Evolutionary conservation across 2,888 invertebrate genomes (phyloP).

Genomic region (Aquatica leii): DNA sequence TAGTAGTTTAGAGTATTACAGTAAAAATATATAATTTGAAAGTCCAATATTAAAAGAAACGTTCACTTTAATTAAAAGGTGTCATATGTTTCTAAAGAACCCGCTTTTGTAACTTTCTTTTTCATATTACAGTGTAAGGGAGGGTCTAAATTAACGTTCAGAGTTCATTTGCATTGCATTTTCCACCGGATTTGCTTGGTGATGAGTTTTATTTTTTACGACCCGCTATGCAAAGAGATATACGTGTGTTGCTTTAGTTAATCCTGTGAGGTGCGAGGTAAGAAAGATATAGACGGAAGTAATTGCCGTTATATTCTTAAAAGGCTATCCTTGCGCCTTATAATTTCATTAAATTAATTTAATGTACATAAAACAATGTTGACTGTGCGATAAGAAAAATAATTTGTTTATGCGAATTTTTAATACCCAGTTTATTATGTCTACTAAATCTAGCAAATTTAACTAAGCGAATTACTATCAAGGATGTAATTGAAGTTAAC

Average conservation of each 20-base stretch:
- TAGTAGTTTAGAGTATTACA: too few relatives aligned
- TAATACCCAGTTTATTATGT: not conserved
- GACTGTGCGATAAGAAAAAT: constrained; percentile 35
- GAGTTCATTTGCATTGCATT: constrained; percentile 52
- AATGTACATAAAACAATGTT: constrained; percentile 45
- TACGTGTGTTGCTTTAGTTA: constrained; percentile 31
- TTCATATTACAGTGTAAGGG: constrained; percentile 35
- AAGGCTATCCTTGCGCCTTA: constrained; percentile 44
- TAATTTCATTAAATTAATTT: constrained; percentile 49
- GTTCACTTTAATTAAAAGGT: constrained; percentile 7
- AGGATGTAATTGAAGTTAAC: too few relatives aligned
- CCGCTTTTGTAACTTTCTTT: constrained; percentile 24
- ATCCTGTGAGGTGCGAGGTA: constrained; percentile 33
- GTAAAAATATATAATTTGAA: too few relatives aligned
- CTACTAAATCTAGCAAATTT: too few relatives aligned
- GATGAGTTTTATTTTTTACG: constrained; percentile 54
- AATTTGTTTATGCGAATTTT: constrained; percentile 35
- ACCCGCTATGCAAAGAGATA: constrained; percentile 38
- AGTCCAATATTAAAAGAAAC: not conserved
- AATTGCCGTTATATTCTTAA: constrained; percentile 38
- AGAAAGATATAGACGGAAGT: constrained; percentile 34
- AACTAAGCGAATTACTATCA: too few relatives aligned
- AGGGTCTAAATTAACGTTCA: constrained; percentile 48
- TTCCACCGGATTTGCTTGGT: constrained; percentile 49
- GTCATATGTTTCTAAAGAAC: constrained; percentile 9